Percentiles rank a stretch among this genome's conserved stretches.
These are phyloP conservation scores for Microplitis mediator DNA, from an alignment of 1,140 invertebrate species.

Conservation along the genomic window DNA sequence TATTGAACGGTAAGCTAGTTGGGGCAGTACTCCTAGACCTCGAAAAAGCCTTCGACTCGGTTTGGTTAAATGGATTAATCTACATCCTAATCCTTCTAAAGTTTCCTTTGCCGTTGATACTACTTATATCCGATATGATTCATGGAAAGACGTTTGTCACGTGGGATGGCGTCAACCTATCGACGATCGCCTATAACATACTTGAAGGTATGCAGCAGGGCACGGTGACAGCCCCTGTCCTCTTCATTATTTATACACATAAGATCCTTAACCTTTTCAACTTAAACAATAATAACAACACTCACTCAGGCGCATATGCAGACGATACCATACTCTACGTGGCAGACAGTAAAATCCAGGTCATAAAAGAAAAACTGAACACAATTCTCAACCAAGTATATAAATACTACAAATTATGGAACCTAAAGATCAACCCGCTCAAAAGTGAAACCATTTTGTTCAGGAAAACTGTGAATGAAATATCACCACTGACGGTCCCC, in stretches of 20 bases:
- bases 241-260: slow-evolving; percentile 25
- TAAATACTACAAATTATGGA: not conserved
- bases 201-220: slow-evolving; percentile 22
- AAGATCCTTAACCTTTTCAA: slow-evolving; percentile 9
- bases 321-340: slow-evolving; percentile 14
- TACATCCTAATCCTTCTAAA: slow-evolving; percentile 22
- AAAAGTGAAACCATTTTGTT: not conserved
- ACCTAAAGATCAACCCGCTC: not conserved
- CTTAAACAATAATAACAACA: not conserved
- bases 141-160: slow-evolving; percentile 1
- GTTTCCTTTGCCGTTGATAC: slow-evolving; percentile 15
- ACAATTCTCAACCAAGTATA: not conserved
- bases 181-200: not conserved
- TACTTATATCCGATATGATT: slow-evolving; percentile 9
- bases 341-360: not conserved
- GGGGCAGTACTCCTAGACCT: not conserved
- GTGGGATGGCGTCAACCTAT: slow-evolving; percentile 1
- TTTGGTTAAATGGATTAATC: slow-evolving; percentile 25
- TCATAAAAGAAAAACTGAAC: not conserved
- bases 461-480: not conserved
- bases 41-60: slow-evolving; percentile 10
- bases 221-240: slow-evolving; percentile 19
- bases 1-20: not conserved
- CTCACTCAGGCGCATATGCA: slow-evolving; percentile 14
- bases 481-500: not conserved